These are phyloP conservation scores for Plagodis pulveraria DNA, from an alignment of 2,888 invertebrate species.

Conservation along the genomic window DNA sequence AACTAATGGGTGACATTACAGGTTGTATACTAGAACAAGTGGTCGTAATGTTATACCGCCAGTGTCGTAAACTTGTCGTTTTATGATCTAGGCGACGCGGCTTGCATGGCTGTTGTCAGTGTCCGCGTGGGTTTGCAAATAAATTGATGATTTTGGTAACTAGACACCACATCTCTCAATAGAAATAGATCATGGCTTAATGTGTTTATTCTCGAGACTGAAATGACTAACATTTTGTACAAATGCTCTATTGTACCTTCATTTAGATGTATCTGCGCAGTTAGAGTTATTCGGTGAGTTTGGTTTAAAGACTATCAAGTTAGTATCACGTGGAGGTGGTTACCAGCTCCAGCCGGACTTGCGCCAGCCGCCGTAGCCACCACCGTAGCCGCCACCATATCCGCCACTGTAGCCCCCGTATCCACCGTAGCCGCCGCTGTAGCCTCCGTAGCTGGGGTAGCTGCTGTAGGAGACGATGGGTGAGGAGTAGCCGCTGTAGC, in stretches of 20 bases:
- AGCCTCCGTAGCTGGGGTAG: constrained; percentile 4
- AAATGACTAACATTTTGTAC: no score
- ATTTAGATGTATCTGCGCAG: not conserved
- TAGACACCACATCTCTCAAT: constrained; percentile 12
- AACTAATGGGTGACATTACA: constrained; percentile 16
- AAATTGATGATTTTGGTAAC: constrained; percentile 25
- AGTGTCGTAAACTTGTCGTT: constrained; percentile 9
- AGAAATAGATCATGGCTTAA: constrained; percentile 4
- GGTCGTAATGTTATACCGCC: not conserved
- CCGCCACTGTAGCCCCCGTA: constrained; percentile 24
- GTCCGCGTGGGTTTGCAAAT: not conserved
- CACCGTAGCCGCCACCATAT: constrained; percentile 14
- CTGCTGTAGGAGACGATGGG: not conserved
- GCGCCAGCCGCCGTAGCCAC: constrained; percentile 8
- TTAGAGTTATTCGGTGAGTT: not conserved
- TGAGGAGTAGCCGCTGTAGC: constrained; percentile 2
- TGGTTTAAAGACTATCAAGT: not conserved
- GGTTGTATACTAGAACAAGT: constrained; percentile 11
- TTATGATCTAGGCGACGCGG: constrained; percentile 14
- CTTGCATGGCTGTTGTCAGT: not conserved
- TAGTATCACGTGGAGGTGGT: not conserved
- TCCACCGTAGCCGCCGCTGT: constrained; percentile 25
- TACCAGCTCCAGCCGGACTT: constrained; percentile 10
- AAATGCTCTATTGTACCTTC: not conserved
- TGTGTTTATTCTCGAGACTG: not conserved